Evolutionary conservation across 1,140 invertebrate genomes (phyloP), one percentile per base, ranked within the genome.

Genomic region (Nymphalis io): DNA sequence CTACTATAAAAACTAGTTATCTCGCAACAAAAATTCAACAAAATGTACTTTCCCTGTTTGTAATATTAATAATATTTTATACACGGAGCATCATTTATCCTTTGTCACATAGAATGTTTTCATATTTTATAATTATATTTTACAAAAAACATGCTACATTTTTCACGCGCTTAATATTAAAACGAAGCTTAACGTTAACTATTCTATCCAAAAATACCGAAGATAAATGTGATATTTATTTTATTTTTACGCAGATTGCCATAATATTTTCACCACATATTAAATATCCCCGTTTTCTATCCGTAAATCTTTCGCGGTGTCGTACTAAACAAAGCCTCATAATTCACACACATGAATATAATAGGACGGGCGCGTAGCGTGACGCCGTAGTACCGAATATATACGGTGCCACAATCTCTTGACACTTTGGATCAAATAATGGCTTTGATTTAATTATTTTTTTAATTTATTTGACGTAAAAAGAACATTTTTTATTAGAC

Each of bases 281-380:
- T 68, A 44, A 60, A 68, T 42, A 59, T 67, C 13, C 18, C n/a
- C 40, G 60, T 72, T 66, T 48, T 55, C 63, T 57, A 57, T 62
- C 53, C 48, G 70, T 72, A 72, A 72, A 72, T 82, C 77, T 77
- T 81, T 63, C 69, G 42, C 68, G 69, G 59, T 73, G 77, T 81
- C 74, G 78, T 73, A 74, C 65, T 73, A 81, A 79, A 83, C 82
- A 81, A 81, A 79, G 75, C 72, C 73, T 80, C 77, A 85, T 86
- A 86, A 85, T 76, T 88, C 84, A 85, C 79, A 80, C 75, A 82
- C 70, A 70, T 80, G 78, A 76, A 75, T 71, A 68, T 82, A 87
- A 85, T 81, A 80, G 80, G 77, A 67, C 74, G 75, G 65, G 78
- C 64, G 53, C 58, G 75, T 75, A 63, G 71, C 62, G 72, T 76